These are phyloP conservation scores for Cephus runcator DNA, from an alignment of 2,888 invertebrate genomes.

Conservation along the genomic window DNA sequence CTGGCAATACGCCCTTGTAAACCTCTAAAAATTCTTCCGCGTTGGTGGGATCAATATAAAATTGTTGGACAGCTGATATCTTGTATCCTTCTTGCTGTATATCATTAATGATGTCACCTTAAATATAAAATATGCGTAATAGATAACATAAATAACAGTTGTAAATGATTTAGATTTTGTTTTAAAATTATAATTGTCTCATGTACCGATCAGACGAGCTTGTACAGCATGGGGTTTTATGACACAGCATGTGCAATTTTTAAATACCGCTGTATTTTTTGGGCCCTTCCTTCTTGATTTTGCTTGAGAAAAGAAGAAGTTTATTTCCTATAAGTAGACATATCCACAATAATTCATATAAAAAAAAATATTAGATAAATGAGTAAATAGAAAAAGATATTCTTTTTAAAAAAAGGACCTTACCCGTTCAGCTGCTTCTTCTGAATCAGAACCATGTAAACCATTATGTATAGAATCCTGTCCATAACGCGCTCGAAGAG, in stretches of 20 bases:
- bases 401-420: neutral
- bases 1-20: slow-evolving; percentile 88
- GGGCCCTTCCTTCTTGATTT: slow-evolving; percentile 62
- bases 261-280: slow-evolving; percentile 69
- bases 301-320: slow-evolving; percentile 73
- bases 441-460: slow-evolving; percentile 74
- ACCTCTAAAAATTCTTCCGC: slow-evolving; percentile 94
- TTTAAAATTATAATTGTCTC: neutral
- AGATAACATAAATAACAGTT: neutral
- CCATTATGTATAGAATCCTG: slow-evolving; percentile 75
- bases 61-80: slow-evolving; percentile 84
- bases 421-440: slow-evolving; percentile 69
- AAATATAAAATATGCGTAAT: slow-evolving; percentile 48
- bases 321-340: slow-evolving; percentile 67
- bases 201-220: slow-evolving; percentile 71
- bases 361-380: neutral
- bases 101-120: slow-evolving; percentile 77
- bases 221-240: slow-evolving; percentile 91
- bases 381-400: slow-evolving; percentile 2
- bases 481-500: slow-evolving; percentile 76
- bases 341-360: slow-evolving; percentile 12
- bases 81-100: slow-evolving; percentile 82
- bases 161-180: neutral
- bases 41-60: slow-evolving; percentile 81
- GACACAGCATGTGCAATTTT: slow-evolving; percentile 82